Conservation (phyloP, 2,113 vertebrate genomes). For the Antigone vipio region DNA sequence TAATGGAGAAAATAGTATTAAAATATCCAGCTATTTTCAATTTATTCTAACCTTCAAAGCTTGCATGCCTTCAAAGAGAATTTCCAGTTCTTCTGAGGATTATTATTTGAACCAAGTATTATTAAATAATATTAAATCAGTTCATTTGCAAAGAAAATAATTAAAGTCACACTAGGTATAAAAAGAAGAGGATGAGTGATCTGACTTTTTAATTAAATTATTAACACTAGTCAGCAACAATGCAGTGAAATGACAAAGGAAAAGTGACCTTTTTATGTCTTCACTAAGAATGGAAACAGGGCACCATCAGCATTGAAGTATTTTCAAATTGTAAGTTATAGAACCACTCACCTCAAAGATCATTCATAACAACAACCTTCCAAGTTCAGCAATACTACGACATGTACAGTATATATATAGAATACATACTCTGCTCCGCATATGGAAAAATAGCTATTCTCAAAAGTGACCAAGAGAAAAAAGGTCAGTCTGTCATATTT, state of each 20-base stretch:
- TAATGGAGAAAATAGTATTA: background rate
- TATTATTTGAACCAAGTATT: slow-evolving; percentile 48
- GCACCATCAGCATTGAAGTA: background rate
- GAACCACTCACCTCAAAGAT: background rate
- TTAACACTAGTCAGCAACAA: slow-evolving; percentile 61
- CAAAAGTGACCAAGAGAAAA: background rate
- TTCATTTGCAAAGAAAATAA: slow-evolving; percentile 67
- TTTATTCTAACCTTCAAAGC: slow-evolving; percentile 45
- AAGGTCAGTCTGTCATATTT: slow-evolving; percentile 25
- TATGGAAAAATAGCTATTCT: background rate
- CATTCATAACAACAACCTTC: background rate
- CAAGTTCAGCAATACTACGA: background rate
- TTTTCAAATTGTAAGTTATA: background rate
- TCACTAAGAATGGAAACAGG: slow-evolving; percentile 40
- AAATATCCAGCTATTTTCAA: background rate
- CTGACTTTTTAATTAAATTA: slow-evolving; percentile 76
- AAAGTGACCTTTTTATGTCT: slow-evolving; percentile 66
- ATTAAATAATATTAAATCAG: slow-evolving; percentile 60
- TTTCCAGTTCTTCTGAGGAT: slow-evolving; percentile 24
- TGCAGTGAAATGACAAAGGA: slow-evolving; percentile 48
- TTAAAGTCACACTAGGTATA: slow-evolving; percentile 39
- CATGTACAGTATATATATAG: background rate
- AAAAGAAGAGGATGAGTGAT: slow-evolving; percentile 46
- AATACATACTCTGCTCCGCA: background rate
- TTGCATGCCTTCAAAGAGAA: slow-evolving; percentile 13